Conservation (phyloP, 2,113 vertebrate species). For the Poeciliopsis retropinna region DNA sequence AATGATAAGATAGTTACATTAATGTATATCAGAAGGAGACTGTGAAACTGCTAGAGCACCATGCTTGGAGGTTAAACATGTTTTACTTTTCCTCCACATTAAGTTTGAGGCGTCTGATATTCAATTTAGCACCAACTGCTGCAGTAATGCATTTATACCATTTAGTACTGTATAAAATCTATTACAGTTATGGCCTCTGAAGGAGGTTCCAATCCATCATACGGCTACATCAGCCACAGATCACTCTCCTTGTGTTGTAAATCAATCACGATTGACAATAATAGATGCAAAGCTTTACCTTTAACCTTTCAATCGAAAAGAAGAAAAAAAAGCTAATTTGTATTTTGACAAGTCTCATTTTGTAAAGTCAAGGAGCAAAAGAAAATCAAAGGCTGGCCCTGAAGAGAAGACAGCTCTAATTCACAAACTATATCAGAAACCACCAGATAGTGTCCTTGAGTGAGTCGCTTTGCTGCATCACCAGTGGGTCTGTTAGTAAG, state of each 20-base stretch:
- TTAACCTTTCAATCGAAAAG: not conserved
- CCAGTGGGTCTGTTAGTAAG: not conserved
- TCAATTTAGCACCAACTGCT: constrained; percentile 27
- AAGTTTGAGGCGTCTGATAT: constrained; percentile 2
- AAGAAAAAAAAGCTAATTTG: constrained; percentile 7
- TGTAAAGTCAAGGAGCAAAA: constrained; percentile 8
- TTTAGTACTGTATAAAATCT: constrained; percentile 29
- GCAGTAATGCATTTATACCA: constrained; percentile 13
- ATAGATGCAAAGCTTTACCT: constrained; percentile 27
- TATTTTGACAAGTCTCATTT: constrained; percentile 9
- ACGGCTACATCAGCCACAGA: constrained; percentile 7
- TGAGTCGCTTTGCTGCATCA: not conserved
- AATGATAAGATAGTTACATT: constrained; percentile 15
- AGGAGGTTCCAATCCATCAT: constrained; percentile 25
- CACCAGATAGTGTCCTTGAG: constrained; percentile 3
- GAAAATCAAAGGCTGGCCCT: not conserved
- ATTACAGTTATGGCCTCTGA: constrained; percentile 32
- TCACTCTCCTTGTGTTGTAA: constrained; percentile 11
- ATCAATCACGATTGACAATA: constrained; percentile 40
- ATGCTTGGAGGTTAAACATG: constrained; percentile 6
- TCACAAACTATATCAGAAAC: not conserved
- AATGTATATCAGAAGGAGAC: constrained; percentile 16
- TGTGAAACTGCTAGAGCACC: not conserved
- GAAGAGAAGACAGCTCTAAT: not conserved
- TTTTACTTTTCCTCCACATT: constrained; percentile 3